Conservation (phyloP, 2,113 vertebrate species). For the Apteryx mantelli region DNA sequence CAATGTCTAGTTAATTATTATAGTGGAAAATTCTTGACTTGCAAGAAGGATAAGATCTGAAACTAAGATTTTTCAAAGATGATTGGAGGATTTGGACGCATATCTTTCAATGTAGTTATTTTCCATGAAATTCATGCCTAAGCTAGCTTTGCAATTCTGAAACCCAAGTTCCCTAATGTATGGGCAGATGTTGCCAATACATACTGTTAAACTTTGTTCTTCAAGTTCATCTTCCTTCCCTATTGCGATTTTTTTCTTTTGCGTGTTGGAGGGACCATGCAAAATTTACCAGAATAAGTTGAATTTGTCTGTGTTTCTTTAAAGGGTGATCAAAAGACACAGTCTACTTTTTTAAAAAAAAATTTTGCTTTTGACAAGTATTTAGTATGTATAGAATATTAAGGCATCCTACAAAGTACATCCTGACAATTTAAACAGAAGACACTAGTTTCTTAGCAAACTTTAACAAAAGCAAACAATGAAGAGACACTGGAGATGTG, state of each 20-base stretch:
- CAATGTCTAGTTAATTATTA: not conserved
- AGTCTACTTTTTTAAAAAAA: not conserved
- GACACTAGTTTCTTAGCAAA: not conserved
- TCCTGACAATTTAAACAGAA: not conserved
- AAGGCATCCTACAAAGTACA: not conserved
- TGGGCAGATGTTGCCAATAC: not conserved
- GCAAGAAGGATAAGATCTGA: not conserved
- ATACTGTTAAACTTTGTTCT: not conserved
- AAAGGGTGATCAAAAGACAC: not conserved
- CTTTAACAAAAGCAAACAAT: not conserved
- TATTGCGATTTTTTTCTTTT: not conserved
- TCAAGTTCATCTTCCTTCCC: fast-evolving
- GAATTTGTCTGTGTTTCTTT: not conserved
- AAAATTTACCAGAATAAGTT: not conserved
- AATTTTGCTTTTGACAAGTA: not conserved
- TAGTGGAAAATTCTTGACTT: not conserved
- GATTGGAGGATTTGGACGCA: not conserved
- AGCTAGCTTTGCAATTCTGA: not conserved
- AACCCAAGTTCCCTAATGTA: not conserved
- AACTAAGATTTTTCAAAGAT: fast-evolving
- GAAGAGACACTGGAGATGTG: not conserved
- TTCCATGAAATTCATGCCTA: fast-evolving
- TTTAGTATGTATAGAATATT: not conserved
- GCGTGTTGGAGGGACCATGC: not conserved
- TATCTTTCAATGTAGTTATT: not conserved